These are phyloP conservation scores for Chelon auratus DNA, from an alignment of 2,797 vertebrate genomes.

Conservation along the genomic window DNA sequence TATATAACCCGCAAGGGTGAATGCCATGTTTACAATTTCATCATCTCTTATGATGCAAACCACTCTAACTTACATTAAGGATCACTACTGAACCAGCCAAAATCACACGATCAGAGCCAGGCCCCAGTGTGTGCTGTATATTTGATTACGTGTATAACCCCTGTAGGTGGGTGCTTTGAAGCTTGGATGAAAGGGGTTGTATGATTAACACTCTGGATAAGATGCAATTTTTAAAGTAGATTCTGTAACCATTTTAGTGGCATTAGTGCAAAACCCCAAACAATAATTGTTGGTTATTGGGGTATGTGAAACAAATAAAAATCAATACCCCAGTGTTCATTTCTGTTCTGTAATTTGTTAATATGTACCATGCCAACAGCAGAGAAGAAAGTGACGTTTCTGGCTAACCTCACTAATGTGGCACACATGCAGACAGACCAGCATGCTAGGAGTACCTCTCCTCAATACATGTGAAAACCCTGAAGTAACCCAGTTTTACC, in stretches of 20 bases:
- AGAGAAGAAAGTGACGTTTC: constrained; percentile 64
- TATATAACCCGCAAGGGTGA: background rate
- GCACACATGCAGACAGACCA: constrained; percentile 63
- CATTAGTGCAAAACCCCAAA: background rate
- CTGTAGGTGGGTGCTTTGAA: too few relatives aligned
- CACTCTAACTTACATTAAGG: background rate
- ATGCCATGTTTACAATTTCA: background rate
- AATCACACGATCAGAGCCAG: background rate
- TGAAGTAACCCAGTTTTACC: constrained; percentile 27
- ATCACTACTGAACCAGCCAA: background rate
- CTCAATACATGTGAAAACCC: constrained; percentile 77
- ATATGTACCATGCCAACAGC: constrained; percentile 63
- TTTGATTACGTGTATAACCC: too few relatives aligned
- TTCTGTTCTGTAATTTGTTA: constrained; percentile 23
- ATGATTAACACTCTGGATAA: too few relatives aligned
- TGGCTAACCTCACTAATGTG: constrained; percentile 41
- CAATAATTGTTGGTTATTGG: background rate
- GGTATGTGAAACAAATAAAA: too few relatives aligned
- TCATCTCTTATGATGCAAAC: background rate
- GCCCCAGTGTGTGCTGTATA: background rate
- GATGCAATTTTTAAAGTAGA: background rate
- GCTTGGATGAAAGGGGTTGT: too few relatives aligned
- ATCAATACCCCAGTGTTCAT: background rate
- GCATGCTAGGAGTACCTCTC: constrained; percentile 77
- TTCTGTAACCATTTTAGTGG: background rate